These are phyloP conservation scores for Stichopus horrens DNA, from an alignment of 53 echinoderm and acorn worm genomes.

Conservation along the genomic window DNA sequence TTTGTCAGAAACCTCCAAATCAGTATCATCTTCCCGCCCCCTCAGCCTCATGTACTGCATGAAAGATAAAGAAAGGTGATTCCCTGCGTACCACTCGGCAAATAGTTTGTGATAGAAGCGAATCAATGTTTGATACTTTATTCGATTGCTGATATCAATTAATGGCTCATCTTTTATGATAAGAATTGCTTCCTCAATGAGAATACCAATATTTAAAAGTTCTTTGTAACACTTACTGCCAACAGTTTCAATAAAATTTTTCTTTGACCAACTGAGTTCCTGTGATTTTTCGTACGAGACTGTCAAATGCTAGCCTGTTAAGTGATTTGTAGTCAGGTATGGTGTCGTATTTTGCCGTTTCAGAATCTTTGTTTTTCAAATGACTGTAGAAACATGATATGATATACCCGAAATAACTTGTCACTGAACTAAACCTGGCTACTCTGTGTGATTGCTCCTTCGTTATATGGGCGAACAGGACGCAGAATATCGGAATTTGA, in stretches of 20 bases:
- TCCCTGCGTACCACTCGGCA: neutral
- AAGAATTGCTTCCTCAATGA: neutral
- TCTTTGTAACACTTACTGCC: neutral
- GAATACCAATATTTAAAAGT: neutral
- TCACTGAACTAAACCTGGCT: neutral
- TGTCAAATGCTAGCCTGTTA: neutral
- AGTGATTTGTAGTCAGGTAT: neutral
- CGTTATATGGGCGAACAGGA: neutral
- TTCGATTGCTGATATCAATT: neutral
- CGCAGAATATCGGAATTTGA: neutral
- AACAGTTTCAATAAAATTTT: neutral
- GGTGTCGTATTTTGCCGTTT: neutral
- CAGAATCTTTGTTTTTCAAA: neutral
- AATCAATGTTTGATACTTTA: neutral
- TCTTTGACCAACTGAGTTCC: neutral
- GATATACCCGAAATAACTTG: neutral
- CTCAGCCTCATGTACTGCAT: too few species aligned
- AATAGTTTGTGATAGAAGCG: slow-evolving; percentile 3
- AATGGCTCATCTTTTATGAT: neutral
- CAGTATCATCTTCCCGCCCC: too few species aligned
- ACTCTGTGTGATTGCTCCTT: neutral
- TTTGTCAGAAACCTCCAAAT: too few species aligned
- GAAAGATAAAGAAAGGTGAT: neutral
- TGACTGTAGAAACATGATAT: neutral
- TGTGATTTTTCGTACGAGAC: neutral